These are phyloP conservation scores for Drosophila subpulchrella DNA, from an alignment of 1,140 invertebrate genomes.

Conservation along the genomic window DNA sequence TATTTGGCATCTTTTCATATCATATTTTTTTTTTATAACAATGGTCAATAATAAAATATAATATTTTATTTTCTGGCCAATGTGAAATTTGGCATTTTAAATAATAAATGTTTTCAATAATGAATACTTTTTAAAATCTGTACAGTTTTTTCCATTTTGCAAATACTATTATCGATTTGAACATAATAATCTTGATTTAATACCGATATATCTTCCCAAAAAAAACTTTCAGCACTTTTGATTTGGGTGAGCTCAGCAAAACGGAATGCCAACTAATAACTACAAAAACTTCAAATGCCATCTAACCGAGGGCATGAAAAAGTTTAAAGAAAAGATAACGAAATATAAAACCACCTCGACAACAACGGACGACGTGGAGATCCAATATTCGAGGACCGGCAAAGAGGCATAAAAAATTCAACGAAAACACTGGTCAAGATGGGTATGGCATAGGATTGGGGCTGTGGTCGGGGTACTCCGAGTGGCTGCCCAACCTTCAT, in stretches of 20 bases:
- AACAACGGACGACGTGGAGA: slow-evolving; percentile 1
- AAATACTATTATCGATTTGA: neutral
- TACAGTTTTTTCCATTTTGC: neutral
- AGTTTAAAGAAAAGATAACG: slow-evolving; percentile 55
- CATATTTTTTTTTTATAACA: too few relatives aligned
- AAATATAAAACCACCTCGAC: slow-evolving; percentile 44
- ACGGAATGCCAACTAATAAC: slow-evolving; percentile 38
- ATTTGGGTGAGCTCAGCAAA: slow-evolving; percentile 30
- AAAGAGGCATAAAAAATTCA: slow-evolving; percentile 57
- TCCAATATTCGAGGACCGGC: slow-evolving; percentile 3
- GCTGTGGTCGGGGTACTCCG: slow-evolving; percentile 1
- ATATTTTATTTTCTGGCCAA: too few relatives aligned
- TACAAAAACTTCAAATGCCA: slow-evolving; percentile 19
- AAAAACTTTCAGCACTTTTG: neutral
- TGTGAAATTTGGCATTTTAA: too few relatives aligned
- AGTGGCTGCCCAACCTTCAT: slow-evolving; percentile 53
- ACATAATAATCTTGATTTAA: neutral
- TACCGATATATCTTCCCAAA: neutral
- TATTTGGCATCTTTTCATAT: too few relatives aligned
- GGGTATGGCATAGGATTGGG: neutral
- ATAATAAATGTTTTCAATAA: too few relatives aligned
- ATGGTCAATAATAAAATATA: too few relatives aligned
- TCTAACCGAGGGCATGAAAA: slow-evolving; percentile 43
- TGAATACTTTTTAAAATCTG: too few relatives aligned
- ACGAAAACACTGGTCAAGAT: slow-evolving; percentile 36